Evolutionary conservation across 2,888 invertebrate species (phyloP), one percentile per base, ranked within the genome.

Genomic region (Sminthurides aquaticus): DNA sequence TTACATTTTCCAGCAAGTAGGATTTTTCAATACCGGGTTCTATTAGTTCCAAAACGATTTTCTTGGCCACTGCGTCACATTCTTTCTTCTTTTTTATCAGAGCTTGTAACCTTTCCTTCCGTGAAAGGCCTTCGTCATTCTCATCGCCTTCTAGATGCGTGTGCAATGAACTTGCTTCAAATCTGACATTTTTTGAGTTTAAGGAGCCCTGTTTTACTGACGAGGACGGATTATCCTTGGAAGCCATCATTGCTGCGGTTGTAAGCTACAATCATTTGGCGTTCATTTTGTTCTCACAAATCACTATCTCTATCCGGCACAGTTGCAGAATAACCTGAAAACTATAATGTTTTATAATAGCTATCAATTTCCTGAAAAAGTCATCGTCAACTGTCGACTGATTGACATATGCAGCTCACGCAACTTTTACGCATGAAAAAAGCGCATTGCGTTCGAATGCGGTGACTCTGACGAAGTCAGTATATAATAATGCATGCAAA

Each of bases 41-140:
- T 52, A 91, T 79, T 25, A 91, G 82, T 69, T 82, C 82, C 76
- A 88, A 86, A 0, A 94, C 89, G 71, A 91, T 86, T 67, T 78
- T 78, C 75, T 87, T 83, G 1, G 92, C 91, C 78, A 82, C 84
- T 1, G 84, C 81, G 76, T 89, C 88, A 75, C 88, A 89, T 76
- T 87, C 85, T 69, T 84, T 85, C 78, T 89, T 90, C 74, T 84
- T 87, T 28, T 81, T 76, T 26, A 87, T 80, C 0, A 86, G 83
- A 75, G 82, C 29, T 20, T 43, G 27, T 15, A 68, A 3, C 57
- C 60, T 62, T 34, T 68, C 63, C 11, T 43, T 49, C 54, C 62
- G 65, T 5, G 62, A 57, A 22, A 52, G 26, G 18, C 43, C 58
- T 1, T 49, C 58, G 29, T 57, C 52, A 1, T 58, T 49, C 24